Conservation (phyloP, 1,140 invertebrate genomes). For the Drosophila trapezifrons region DNA sequence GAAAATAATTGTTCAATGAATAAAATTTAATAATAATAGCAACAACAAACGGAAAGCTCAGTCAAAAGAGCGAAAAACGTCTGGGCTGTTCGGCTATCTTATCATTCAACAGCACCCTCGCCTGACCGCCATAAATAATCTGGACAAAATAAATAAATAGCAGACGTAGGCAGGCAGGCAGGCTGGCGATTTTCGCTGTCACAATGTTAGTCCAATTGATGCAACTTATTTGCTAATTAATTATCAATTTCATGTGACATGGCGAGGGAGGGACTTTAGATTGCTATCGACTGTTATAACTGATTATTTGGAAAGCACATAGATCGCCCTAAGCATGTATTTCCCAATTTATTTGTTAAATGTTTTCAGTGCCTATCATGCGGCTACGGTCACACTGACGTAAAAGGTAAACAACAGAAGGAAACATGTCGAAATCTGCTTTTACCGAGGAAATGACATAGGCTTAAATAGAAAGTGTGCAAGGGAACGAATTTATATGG, state of each 20-base stretch:
- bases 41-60: constrained; percentile 2
- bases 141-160: constrained; percentile 27
- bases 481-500: too few relatives aligned
- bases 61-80: not conserved
- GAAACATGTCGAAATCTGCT: too few relatives aligned
- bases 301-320: constrained; percentile 5
- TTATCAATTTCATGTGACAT: constrained; percentile 45
- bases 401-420: too few relatives aligned
- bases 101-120: constrained; percentile 27
- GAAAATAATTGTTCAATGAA: constrained; percentile 5
- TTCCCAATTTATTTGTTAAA: not conserved
- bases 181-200: constrained; percentile 21
- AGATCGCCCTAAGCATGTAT: not conserved
- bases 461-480: too few relatives aligned
- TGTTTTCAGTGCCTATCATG: too few relatives aligned
- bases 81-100: constrained; percentile 33
- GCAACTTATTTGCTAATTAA: constrained; percentile 57
- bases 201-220: constrained; percentile 44
- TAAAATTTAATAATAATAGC: not conserved
- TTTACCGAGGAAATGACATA: too few relatives aligned
- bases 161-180: not conserved
- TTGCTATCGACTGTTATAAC: constrained; percentile 3
- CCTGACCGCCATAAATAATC: constrained; percentile 42
- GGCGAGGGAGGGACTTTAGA: constrained; percentile 4
- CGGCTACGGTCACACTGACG: too few relatives aligned